Evolutionary conservation across 2,797 vertebrate species (phyloP), one percentile per base, ranked within the genome.

Genomic region (Malacoraja senta): DNA sequence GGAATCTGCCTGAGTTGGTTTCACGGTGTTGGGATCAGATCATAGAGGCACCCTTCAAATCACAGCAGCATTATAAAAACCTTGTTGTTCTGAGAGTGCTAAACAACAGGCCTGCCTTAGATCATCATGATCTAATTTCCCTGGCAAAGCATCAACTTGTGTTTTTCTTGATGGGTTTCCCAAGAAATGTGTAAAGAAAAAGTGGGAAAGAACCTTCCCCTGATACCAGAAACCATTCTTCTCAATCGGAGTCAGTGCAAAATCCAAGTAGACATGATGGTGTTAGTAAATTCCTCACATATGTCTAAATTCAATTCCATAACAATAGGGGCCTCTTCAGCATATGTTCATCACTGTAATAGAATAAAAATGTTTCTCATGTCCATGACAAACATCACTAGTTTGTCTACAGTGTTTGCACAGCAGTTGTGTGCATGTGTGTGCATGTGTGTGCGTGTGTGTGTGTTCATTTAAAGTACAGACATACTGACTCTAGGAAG

Each of bases 121-220:
- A 74, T 74, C 71, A 74, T 74, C 24, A 21, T 74, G 71, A 74
- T 74, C 71, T 74, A 74, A 74, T 74, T 74, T 74, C 71, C 71
- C 19, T 74, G 71, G 71, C 71, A 74, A 74, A 74, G 19, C 71
- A 74, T 29, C 17, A 61, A 29, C 58, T 58, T 84, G 53, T 61
- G 26, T 13, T 61, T 6, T 84, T 58, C 53, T 15, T 84, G 81
- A 84, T 83, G 19, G 38, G 80, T 3, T 83, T 83, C 80, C 44
- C 80, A 53, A 58, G 81, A 84, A 84, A 61, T n/a, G 53, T 84
- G 53, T n/a, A 81, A 81, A 61, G 15, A 61, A 58, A 84, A 84
- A 13, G 26, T 24, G 29, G 53, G 53, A 84, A 6, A 84, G 3
- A 26, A n/a, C 53, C 6, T 84, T 61, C 15, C 1, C 53, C 81